Evolutionary conservation across 2,113 vertebrate genomes (phyloP), one percentile per base, ranked within the genome.

Genomic region (Rhadina sibilatrix): DNA sequence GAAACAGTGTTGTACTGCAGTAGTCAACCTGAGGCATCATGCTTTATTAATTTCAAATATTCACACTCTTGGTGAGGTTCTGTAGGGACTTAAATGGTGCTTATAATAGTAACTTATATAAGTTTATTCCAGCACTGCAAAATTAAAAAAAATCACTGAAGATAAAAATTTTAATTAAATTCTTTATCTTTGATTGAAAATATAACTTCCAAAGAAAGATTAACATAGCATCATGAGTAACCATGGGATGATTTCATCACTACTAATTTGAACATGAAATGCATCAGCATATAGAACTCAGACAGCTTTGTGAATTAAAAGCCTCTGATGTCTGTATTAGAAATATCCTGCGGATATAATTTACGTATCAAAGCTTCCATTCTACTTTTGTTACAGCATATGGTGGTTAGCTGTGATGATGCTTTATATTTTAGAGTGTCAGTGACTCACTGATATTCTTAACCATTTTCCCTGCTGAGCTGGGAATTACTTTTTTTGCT

Each of bases 91-190:
- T 92, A 56, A 89, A 74, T 56, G 78, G 30, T 95, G 83, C 92
- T 96, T 93, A 63, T 81, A 94, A 84, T 72, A 78, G 78, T 81
- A 72, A 68, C 11, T 89, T 74, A 69, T 30, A 21, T 49, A 94
- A 92, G 75, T 96, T 96, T 94, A 93, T 96, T 94, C 38, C 82
- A 87, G 38, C 69, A 82, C 50, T 85, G 68, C 63, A 81, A 92
- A 95, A 70, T 47, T 2, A 56, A 69, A 92, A 80, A 28, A 75
- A 31, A 24, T 27, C 40, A 79, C 50, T 21, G 57, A 91, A 96
- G 97, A 97, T 97, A 97, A 97, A 91, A 65, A 64, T 86, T 85
- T 97, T 98, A 98, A 98, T 98, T 97, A 97, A 98, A 93, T 97
- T 89, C 66, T 93, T 94, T 97, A 96, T 97, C 96, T 97, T 97